Evolutionary conservation across 1,140 invertebrate genomes (phyloP).

Genomic region (Brevipalpus yothersi): DNA sequence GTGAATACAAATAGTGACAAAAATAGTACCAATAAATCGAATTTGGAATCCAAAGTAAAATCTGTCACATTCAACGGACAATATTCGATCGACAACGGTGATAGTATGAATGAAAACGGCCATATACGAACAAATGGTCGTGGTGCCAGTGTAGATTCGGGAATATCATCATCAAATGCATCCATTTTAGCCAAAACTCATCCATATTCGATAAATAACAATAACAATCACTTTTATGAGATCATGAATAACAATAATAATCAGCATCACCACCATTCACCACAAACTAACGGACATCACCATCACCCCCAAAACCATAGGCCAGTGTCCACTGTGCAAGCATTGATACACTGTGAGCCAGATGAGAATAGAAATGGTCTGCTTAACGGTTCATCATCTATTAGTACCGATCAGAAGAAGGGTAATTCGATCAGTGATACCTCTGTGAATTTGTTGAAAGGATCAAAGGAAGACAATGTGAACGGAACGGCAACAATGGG

Average conservation of each 20-base stretch:
- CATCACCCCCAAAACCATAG: not conserved
- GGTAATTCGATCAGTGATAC: no score
- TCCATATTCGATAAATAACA: not conserved
- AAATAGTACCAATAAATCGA: not conserved
- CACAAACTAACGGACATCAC: not conserved
- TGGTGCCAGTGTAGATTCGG: conserved; percentile 6
- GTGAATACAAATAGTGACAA: not conserved
- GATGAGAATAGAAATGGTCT: no score
- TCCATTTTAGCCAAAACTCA: not conserved
- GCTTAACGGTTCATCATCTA: no score
- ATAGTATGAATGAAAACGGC: conserved; percentile 16
- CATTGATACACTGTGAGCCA: no score
- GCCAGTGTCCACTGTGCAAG: no score
- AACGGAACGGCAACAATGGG: not conserved
- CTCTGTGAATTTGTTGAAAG: not conserved
- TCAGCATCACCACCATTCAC: not conserved
- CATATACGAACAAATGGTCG: conserved; percentile 12
- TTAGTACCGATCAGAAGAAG: no score
- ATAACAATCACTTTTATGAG: conserved; percentile 3
- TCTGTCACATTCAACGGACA: no score
- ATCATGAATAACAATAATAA: conserved; percentile 18
- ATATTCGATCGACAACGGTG: no score
- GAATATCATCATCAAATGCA: conserved; percentile 5
- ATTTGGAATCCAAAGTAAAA: not conserved
- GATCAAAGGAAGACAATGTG: not conserved